Base-by-base conservation (phyloP, 2,888 invertebrate species). In the Xanthorhoe designata region DNA sequence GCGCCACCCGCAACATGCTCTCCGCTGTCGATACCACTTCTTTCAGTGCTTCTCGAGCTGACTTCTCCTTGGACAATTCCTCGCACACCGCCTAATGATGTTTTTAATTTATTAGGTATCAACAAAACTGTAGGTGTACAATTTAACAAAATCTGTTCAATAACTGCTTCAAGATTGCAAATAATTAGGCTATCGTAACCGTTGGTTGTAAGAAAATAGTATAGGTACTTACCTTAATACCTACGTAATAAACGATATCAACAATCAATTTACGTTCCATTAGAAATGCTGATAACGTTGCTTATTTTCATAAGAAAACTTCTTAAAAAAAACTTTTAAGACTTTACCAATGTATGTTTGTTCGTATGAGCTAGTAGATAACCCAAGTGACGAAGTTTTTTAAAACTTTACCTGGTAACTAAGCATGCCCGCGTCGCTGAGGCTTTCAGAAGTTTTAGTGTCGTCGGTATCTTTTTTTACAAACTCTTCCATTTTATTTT, bases 1-100 rank as follows among this genome's bases (percentile, higher is more conserved):
- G 87, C 47, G 93, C 92, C 55, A 87, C 88, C 0, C 91, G 84
- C 73, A 92, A 77, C 91, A 90, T 91, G 57, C 82, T 85, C 79
- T 93, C 93, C 0, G 91, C 92, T 0, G 88, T 69, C 0, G 88
- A 69, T 47, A 92, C 88, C 61, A 89, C 86, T 52, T 89, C 88
- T 70, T 90, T 92, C 63, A 92, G 69, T 0, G 87, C 76, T 67
- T 90, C 91, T 9, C 87, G 82, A 0, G 89, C 89, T 0, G 89
- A 82, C 4, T 84, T 86, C 76, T 92, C 92, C 70, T 89, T 91
- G 1, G 76, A 54, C 55, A 92, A 69, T 69, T 92, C 90, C 1
- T 89, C 90, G 15, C 52, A 61, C 13, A 90, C 18, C 13, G 75
- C 71, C 91, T 91, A 69, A 10, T 66, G 17, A 56, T 32, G 8